Conservation (phyloP, 2,113 vertebrate species). For the Crotalus viridis region DNA sequence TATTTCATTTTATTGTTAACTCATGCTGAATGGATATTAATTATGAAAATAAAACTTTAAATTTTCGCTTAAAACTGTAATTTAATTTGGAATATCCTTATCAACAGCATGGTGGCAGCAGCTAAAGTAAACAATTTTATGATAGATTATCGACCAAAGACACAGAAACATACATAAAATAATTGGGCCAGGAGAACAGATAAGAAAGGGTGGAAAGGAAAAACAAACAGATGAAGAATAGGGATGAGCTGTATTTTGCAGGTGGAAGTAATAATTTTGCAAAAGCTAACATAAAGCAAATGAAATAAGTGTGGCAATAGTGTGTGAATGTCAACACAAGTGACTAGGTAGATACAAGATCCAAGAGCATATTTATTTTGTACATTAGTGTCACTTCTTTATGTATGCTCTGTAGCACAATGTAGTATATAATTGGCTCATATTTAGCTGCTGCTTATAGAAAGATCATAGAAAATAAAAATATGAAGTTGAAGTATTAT, state of each 20-base stretch:
- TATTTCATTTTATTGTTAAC: background rate
- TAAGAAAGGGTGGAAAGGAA: background rate
- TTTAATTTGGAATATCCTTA: background rate
- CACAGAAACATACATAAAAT: background rate
- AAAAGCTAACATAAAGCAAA: background rate
- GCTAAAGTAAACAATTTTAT: background rate
- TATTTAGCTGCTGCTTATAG: background rate
- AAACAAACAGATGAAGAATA: background rate
- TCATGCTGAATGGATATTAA: background rate
- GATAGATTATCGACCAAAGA: background rate
- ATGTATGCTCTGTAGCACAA: background rate
- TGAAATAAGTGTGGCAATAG: background rate
- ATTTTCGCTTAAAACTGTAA: background rate
- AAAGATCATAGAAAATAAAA: background rate
- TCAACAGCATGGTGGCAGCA: background rate
- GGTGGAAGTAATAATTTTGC: background rate
- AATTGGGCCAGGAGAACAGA: background rate
- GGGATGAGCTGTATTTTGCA: background rate
- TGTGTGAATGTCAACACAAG: background rate
- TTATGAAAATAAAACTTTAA: background rate
- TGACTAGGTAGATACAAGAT: background rate
- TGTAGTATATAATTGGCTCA: background rate
- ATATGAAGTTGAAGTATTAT: background rate
- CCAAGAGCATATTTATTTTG: background rate
- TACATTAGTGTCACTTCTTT: background rate